Conservation (phyloP, 1,140 invertebrate species). For the Aphidius gifuensis region DNA sequence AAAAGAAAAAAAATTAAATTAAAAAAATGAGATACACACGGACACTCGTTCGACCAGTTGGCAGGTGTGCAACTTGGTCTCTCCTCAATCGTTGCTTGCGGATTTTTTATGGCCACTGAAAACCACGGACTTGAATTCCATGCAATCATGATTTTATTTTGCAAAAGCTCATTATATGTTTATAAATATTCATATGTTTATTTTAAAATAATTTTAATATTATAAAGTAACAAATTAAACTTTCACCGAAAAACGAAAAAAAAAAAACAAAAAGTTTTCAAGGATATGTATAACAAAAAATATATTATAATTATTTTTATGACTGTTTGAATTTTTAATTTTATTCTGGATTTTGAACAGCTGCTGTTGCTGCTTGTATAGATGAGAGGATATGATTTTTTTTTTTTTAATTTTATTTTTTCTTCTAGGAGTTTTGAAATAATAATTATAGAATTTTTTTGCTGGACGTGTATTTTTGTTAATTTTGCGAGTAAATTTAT, state of each 20-base stretch:
- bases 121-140: constrained; percentile 9
- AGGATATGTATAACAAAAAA: too few species aligned
- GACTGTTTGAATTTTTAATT: too few species aligned
- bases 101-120: constrained; percentile 5
- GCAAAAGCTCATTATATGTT: background rate
- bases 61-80: constrained; percentile 9
- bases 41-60: constrained; percentile 19
- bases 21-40: background rate
- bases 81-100: constrained; percentile 4
- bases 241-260: background rate
- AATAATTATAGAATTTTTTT: too few species aligned
- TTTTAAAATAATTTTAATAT: background rate
- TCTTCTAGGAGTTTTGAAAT: too few species aligned
- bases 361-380: too few species aligned
- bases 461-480: too few species aligned
- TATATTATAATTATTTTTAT: too few species aligned
- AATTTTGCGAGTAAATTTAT: too few species aligned
- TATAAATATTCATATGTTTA: background rate
- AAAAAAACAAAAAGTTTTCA: background rate
- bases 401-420: too few species aligned
- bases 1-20: background rate
- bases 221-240: background rate
- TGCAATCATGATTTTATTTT: constrained; percentile 14
- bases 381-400: too few species aligned
- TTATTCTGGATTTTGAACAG: too few species aligned